Evolutionary conservation across 2,888 invertebrate species (phyloP).

Genomic region (Cecidostiba fungosa): DNA sequence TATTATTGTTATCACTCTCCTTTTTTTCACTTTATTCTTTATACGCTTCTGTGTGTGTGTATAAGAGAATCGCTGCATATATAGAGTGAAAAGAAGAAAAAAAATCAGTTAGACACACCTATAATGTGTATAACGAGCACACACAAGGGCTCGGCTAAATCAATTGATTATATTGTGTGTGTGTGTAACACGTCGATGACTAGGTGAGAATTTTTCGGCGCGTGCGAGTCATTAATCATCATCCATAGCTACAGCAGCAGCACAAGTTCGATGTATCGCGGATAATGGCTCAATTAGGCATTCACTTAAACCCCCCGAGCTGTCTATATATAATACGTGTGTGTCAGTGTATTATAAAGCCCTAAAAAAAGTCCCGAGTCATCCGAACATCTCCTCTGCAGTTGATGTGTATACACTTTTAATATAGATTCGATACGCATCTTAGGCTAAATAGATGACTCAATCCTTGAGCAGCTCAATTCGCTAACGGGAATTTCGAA

Average conservation of each 20-base stretch:
- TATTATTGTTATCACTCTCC: not conserved
- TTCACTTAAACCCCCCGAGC: slow-evolving; percentile 69
- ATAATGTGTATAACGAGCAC: not conserved
- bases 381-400: not conserved
- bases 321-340: not conserved
- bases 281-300: slow-evolving; percentile 77
- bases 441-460: not conserved
- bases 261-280: slow-evolving; percentile 18
- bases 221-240: slow-evolving; percentile 59
- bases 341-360: not conserved
- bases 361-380: not conserved
- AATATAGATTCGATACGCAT: not conserved
- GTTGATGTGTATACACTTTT: not conserved
- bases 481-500: too few species aligned
- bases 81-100: not conserved
- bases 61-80: not conserved
- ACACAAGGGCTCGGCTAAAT: slow-evolving; percentile 47
- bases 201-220: slow-evolving; percentile 46
- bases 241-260: slow-evolving; percentile 17
- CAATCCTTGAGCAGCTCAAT: too few species aligned
- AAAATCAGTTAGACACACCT: slow-evolving; percentile 7
- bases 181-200: slow-evolving; percentile 31
- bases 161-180: slow-evolving; percentile 48
- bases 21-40: not conserved
- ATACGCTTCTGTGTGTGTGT: not conserved